Conservation (phyloP, 1,140 invertebrate genomes). For the Zaprionus ghesquierei region DNA sequence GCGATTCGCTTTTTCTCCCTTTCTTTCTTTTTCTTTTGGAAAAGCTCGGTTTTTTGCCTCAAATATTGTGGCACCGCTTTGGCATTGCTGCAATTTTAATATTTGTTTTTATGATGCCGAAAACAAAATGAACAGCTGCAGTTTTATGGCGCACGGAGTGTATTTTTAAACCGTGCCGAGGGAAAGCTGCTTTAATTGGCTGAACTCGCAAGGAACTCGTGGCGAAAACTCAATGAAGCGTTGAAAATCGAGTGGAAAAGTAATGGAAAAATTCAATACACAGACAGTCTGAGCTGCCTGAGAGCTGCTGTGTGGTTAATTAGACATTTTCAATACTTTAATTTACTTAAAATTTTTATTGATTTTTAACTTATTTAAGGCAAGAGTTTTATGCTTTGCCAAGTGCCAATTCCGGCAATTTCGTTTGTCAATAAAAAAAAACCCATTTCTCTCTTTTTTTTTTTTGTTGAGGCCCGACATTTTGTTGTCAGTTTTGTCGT, state of each 20-base stretch:
- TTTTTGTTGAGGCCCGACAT: conserved; percentile 51
- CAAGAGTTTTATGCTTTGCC: neutral
- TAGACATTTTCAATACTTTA: neutral
- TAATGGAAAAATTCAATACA: neutral
- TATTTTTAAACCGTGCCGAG: conserved; percentile 2
- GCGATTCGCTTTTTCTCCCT: conserved; percentile 20
- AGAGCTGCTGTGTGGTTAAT: too few relatives aligned
- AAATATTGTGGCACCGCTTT: conserved; percentile 30
- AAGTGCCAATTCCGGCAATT: conserved; percentile 31
- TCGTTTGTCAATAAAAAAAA: conserved; percentile 30
- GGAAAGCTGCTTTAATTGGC: conserved; percentile 34
- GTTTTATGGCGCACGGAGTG: conserved; percentile 36
- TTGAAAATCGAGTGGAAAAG: conserved; percentile 1
- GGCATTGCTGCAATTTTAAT: conserved; percentile 57
- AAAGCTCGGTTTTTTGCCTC: conserved; percentile 1
- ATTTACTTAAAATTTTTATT: neutral
- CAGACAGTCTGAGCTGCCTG: neutral
- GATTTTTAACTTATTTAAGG: conserved; percentile 7
- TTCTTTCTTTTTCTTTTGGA: neutral
- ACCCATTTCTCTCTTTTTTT: conserved; percentile 54
- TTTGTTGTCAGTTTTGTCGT: conserved; percentile 36
- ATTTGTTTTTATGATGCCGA: conserved; percentile 56
- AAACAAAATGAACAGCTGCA: conserved; percentile 49
- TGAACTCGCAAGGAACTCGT: neutral
- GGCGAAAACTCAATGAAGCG: conserved; percentile 13